Evolutionary conservation across 2,113 vertebrate genomes (phyloP).

Genomic region (Ceyx margarethae): DNA sequence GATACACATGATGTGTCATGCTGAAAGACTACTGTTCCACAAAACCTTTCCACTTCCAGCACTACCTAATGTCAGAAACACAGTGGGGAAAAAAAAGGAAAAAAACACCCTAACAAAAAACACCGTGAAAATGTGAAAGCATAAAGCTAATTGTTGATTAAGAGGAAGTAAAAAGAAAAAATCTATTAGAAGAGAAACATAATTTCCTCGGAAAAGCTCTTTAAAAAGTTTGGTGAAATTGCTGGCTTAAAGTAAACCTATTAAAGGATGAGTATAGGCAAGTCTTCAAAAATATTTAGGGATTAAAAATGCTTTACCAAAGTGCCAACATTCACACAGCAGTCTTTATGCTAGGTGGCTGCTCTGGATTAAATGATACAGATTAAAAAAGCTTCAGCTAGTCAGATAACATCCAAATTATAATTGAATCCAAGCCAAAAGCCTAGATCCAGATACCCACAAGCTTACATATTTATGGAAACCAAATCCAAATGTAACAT

Average conservation of each 20-base stretch:
- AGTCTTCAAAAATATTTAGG: background rate
- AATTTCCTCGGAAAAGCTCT: background rate
- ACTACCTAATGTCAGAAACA: background rate
- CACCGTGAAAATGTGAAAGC: background rate
- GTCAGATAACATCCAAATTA: constrained; percentile 28
- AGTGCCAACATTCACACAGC: background rate
- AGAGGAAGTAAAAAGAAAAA: background rate
- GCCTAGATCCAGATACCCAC: background rate
- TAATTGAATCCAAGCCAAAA: background rate
- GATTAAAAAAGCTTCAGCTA: background rate
- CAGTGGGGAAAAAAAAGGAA: too few relatives aligned
- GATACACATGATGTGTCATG: background rate
- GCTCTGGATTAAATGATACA: background rate
- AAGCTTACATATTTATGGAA: constrained; percentile 23
- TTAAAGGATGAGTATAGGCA: background rate
- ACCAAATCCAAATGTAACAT: constrained; percentile 32
- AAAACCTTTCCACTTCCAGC: background rate
- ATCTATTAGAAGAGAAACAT: background rate
- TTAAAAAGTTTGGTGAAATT: background rate
- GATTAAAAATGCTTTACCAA: background rate
- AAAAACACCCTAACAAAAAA: background rate
- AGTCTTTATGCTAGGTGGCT: constrained; percentile 17
- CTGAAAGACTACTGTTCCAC: constrained; percentile 15
- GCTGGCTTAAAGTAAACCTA: background rate
- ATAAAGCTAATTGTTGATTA: background rate